Evolutionary conservation across 2,797 vertebrate genomes (phyloP).

Genomic region (Gadopsis bispinosus): DNA sequence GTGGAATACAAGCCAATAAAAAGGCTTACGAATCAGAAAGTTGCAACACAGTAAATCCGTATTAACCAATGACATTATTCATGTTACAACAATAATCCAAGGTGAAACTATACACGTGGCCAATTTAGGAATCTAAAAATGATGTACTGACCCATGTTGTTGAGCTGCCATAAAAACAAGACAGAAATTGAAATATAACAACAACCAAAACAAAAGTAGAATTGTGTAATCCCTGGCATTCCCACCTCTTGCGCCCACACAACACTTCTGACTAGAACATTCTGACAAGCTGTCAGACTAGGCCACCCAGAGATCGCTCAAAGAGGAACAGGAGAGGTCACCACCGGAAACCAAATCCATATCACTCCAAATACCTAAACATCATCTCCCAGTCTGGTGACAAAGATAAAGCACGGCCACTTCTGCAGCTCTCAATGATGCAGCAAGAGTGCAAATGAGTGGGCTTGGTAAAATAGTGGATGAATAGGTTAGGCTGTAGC

Average conservation of each 20-base stretch:
- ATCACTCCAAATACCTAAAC: conserved; percentile 44
- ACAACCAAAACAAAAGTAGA: conserved; percentile 36
- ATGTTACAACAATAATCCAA: conserved; percentile 1
- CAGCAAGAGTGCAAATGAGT: background rate
- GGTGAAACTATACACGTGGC: background rate
- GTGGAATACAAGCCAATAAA: conserved; percentile 9
- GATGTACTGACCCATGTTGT: background rate
- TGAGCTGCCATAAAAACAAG: background rate
- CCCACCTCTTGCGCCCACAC: conserved; percentile 48
- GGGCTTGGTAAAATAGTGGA: conserved; percentile 39
- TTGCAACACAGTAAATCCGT: background rate
- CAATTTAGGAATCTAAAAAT: conserved; percentile 6
- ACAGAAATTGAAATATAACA: conserved; percentile 21
- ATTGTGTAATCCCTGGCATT: conserved; percentile 49
- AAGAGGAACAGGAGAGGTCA: conserved; percentile 55
- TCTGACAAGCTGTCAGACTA: conserved; percentile 72
- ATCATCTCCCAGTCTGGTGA: conserved; percentile 37
- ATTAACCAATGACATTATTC: background rate
- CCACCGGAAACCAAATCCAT: conserved; percentile 58
- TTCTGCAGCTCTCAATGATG: conserved; percentile 10
- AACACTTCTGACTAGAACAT: conserved; percentile 62
- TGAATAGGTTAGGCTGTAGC: conserved; percentile 60
- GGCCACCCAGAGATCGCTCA: conserved; percentile 59
- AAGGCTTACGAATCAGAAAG: background rate
- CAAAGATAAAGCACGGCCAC: conserved; percentile 4